Base-by-base conservation (phyloP, 2,888 invertebrate species). In the Eristalinus aeneus region DNA sequence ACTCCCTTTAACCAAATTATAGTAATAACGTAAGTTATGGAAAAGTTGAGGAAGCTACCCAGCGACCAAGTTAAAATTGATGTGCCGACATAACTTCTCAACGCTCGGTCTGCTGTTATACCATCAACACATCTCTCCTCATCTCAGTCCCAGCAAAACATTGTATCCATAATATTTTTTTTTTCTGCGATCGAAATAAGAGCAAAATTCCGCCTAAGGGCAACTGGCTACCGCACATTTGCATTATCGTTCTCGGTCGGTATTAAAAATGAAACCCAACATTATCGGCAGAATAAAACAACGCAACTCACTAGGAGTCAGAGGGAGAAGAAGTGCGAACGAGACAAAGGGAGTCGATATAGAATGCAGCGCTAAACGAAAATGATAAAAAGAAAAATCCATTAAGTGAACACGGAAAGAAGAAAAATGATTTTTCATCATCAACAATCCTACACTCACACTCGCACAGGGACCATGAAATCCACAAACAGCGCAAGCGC, bases 191-290 rank as follows among this genome's bases (percentile, higher is more conserved):
- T 84, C 86, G 83, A 88, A 88, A 88, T 87, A 88, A 88, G 88
- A 88, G 75, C 88, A 88, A 56, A 27, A 46, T 16, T 16, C 79
- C 81, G 83, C 88, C 88, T 88, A 54, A 77, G 85, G 88, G 76
- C 69, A 87, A 79, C 23, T 84, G 88, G 88, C 88, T 88, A 88
- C 88, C 77, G 85, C 88, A 88, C 82, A 88, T 88, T 88, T 84
- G 84, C 79, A 87, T 87, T 83, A 83, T 79, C 61, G 79, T 87
- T 82, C 65, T 58, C 63, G 78, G 58, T 78, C 72, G 32, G 56
- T 73, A 79, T 87, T 67, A 84, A 79, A 64, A 87, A 72, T 80
- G 78, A 87, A 87, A 69, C 79, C 73, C 72, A 79, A 39, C 46
- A 84, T 79, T 83, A 87, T 74, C 53, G 61, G 72, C 36, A 68